Evolutionary conservation across 2,797 vertebrate genomes (phyloP).

Genomic region (Acomys russatus): DNA sequence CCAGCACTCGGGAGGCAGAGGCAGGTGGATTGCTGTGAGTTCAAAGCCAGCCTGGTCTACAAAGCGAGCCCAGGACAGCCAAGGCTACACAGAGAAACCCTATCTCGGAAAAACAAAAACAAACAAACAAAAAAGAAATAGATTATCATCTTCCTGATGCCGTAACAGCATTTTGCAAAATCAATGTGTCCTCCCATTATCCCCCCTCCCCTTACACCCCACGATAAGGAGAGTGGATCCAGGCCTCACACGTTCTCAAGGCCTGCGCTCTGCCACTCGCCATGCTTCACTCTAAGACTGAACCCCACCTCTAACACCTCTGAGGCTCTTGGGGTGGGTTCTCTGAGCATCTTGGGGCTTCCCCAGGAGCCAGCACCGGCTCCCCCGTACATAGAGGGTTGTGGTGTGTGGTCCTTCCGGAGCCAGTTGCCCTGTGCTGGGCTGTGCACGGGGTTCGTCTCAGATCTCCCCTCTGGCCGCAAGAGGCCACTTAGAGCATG

Average conservation of each 20-base stretch:
- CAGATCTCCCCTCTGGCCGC: rapidly evolving
- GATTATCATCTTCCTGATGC: neutral
- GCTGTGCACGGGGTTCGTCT: no score
- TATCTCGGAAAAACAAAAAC: no score
- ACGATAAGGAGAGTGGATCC: neutral
- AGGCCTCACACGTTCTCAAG: neutral
- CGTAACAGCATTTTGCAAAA: neutral
- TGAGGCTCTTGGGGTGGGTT: neutral
- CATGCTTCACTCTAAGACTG: neutral
- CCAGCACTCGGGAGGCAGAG: no score
- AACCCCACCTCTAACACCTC: neutral
- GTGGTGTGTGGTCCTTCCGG: rapidly evolving
- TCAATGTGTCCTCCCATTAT: no score
- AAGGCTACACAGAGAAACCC: no score
- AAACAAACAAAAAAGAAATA: no score
- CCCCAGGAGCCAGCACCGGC: neutral
- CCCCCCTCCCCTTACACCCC: neutral
- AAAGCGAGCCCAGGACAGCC: no score
- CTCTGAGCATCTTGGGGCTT: neutral
- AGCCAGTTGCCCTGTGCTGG: neutral
- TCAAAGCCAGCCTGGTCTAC: no score
- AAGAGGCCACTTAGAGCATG: neutral
- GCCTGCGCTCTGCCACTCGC: neutral
- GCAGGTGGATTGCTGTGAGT: no score
- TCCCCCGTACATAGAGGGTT: rapidly evolving